Percentiles rank a stretch among this genome's conserved stretches.
Conservation (phyloP, 2,888 invertebrate genomes). For the Candidula unifasciata region DNA sequence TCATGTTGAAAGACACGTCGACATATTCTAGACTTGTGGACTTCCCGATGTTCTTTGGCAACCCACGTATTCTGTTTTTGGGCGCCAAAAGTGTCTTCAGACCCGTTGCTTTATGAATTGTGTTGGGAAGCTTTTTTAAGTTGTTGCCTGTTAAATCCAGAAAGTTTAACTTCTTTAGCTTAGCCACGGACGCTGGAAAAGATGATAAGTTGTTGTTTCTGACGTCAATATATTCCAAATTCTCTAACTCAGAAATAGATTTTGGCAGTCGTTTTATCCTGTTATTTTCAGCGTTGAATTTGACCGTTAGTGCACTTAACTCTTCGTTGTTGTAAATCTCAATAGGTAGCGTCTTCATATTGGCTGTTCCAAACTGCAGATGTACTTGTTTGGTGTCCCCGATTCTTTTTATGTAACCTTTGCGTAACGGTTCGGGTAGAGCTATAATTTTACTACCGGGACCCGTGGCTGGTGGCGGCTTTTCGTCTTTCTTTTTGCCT, state of each 20-base stretch:
- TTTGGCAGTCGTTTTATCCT: constrained; percentile 74
- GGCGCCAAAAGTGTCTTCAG: constrained; percentile 66
- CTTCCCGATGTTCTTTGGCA: constrained; percentile 75
- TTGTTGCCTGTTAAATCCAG: constrained; percentile 73
- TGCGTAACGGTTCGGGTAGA: constrained; percentile 72
- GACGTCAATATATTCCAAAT: constrained; percentile 69
- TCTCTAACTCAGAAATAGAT: constrained; percentile 66
- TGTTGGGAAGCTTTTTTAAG: constrained; percentile 72
- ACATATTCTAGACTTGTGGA: constrained; percentile 67
- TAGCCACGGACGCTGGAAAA: constrained; percentile 70
- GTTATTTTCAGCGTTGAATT: constrained; percentile 75
- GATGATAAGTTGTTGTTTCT: constrained; percentile 70
- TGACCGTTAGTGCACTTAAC: constrained; percentile 66
- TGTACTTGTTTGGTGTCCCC: constrained; percentile 65
- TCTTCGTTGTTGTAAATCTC: constrained; percentile 77
- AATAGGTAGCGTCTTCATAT: constrained; percentile 72
- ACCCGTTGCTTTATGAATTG: constrained; percentile 73
- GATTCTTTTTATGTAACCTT: constrained; percentile 67
- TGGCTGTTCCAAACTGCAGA: constrained; percentile 68
- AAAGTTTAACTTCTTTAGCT: constrained; percentile 65
- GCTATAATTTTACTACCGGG: constrained; percentile 76
- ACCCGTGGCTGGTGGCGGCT: constrained; percentile 76
- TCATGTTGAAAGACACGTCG: constrained; percentile 74
- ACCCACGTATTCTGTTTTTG: constrained; percentile 71
- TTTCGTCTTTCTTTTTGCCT: constrained; percentile 75